Base-by-base conservation (phyloP, 1,140 invertebrate genomes). In the Ridgeia piscesae region DNA sequence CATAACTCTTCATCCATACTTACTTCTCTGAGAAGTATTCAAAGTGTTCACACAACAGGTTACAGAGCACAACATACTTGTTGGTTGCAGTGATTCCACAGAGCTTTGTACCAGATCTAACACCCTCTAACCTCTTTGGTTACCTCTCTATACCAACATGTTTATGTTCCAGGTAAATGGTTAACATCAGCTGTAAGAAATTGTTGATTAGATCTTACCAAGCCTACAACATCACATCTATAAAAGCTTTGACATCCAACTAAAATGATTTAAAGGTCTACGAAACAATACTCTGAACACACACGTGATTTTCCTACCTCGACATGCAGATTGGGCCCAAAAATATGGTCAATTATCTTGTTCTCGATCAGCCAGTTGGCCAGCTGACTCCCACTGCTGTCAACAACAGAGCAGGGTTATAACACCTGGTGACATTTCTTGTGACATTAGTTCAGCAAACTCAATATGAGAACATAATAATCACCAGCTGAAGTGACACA, bases 321-420 rank as follows among this genome's bases (percentile, higher is more conserved):
- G 50, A 99, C 98, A 96, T 99, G 98, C 92, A 99, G 96, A 97
- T 99, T 99, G 89, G 98, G 98, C 77, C 98, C 98, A 96, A 99
- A 99, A 88, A 99, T 97, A 95, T 99, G 98, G 94, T 98, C 98
- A 94, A 99, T 98, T 91, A 99, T 98, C 95, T 98, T 98, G 95
- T 98, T 98, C 91, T 97, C 97, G 0, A 98, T 97, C 9, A 99
- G 96, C 98, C 98, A 99, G 92, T 97, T 97, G 0, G 98, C 98
- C 91, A 99, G 96, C 92, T 97, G 97, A 93, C 98, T 97, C 0
- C 98, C 98, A 91, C 98, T 91, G 97, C 50, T 89, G 89, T 77
- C 58, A 77, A 77, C 58, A 77, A 0, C 2, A 21, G 27, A 77
- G 11, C 42, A 77, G 14, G 58, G 17, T 77, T 2, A 77, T 21